Conservation (phyloP, 2,888 invertebrate genomes). For the Platycheirus rosarum region DNA sequence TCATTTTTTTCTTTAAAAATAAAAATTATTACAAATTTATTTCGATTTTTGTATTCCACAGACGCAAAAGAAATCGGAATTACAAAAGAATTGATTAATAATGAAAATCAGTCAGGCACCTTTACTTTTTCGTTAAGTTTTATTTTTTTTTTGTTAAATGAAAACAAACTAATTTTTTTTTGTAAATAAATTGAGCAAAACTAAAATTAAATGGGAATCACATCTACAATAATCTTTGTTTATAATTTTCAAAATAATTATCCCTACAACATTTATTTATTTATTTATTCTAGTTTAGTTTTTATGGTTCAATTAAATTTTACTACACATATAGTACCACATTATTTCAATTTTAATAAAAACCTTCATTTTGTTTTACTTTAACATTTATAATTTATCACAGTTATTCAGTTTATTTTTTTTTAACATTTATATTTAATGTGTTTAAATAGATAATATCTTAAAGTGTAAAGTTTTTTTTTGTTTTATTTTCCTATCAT, state of each 20-base stretch:
- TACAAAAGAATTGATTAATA: slow-evolving; percentile 32
- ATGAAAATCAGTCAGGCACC: slow-evolving; percentile 73
- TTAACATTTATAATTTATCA: slow-evolving; percentile 74
- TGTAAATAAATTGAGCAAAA: slow-evolving; percentile 64
- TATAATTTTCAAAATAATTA: slow-evolving; percentile 30
- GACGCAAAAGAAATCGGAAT: slow-evolving; percentile 44
- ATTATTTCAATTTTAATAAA: slow-evolving; percentile 64
- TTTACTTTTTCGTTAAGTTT: slow-evolving; percentile 43
- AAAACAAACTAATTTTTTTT: slow-evolving; percentile 10
- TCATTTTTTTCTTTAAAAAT: slow-evolving; percentile 35
- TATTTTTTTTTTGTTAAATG: not conserved
- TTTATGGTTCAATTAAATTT: slow-evolving; percentile 35
- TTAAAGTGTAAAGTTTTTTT: slow-evolving; percentile 53
- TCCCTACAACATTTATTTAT: slow-evolving; percentile 68
- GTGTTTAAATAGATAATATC: slow-evolving; percentile 38
- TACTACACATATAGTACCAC: slow-evolving; percentile 69
- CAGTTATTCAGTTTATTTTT: slow-evolving; percentile 72
- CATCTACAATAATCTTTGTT: not conserved
- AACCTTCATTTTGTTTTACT: slow-evolving; percentile 38
- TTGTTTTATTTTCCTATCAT: slow-evolving; percentile 32
- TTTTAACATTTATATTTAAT: slow-evolving; percentile 64
- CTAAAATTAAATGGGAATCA: slow-evolving; percentile 46
- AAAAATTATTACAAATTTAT: slow-evolving; percentile 44
- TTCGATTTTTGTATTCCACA: slow-evolving; percentile 36
- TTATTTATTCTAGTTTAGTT: slow-evolving; percentile 47